Evolutionary conservation across 2,888 invertebrate species (phyloP).

Genomic region (Anoncus sp.): DNA sequence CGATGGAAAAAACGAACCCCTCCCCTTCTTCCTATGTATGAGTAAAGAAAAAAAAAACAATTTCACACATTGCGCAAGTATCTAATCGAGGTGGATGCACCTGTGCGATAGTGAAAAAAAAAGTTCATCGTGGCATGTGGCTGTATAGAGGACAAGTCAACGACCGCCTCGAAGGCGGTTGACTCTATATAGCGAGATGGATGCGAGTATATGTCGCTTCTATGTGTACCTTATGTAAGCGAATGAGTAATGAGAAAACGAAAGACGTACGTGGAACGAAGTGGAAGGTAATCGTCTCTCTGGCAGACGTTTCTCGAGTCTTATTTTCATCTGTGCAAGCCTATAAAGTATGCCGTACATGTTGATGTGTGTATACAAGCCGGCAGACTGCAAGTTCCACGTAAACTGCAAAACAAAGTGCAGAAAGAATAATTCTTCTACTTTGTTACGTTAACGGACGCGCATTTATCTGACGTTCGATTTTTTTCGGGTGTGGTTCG

Average conservation of each 20-base stretch:
- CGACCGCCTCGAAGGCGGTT: constrained; percentile 80
- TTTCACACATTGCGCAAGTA: constrained; percentile 47
- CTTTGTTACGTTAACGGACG: constrained; percentile 3
- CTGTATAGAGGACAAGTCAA: constrained; percentile 71
- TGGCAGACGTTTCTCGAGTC: constrained; percentile 20
- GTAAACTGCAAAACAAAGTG: constrained; percentile 9
- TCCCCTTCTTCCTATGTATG: no score
- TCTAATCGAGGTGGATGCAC: constrained; percentile 49
- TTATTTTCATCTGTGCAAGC: constrained; percentile 33
- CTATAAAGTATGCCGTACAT: background rate
- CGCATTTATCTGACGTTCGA: constrained; percentile 22
- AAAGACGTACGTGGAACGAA: constrained; percentile 45
- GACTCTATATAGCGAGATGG: constrained; percentile 24
- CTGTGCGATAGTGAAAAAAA: constrained; percentile 47
- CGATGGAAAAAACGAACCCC: constrained; percentile 13
- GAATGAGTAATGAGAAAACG: constrained; percentile 57
- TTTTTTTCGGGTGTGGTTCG: constrained; percentile 44
- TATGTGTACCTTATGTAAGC: constrained; percentile 61
- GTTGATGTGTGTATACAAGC: background rate
- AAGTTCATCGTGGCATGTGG: constrained; percentile 24
- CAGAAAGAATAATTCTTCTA: constrained; percentile 17
- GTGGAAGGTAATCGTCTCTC: constrained; percentile 50
- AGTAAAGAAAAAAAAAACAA: constrained; percentile 5
- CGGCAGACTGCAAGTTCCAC: constrained; percentile 6
- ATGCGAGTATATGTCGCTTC: constrained; percentile 33